Conservation (phyloP, 2,113 vertebrate species). For the Heloderma charlesbogerti region DNA sequence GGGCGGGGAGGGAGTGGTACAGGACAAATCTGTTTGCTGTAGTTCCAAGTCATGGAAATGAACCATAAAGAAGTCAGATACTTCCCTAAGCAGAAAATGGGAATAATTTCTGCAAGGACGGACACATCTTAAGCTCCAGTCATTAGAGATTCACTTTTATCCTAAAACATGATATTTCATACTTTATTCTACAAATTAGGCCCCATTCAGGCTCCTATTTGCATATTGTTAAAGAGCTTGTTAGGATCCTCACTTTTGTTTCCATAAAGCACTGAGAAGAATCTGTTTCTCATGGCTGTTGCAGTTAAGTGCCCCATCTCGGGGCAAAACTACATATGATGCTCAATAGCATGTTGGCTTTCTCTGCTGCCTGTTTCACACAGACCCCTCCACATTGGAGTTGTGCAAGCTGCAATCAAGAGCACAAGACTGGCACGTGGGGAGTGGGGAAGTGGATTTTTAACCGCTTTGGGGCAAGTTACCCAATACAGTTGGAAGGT, state of each 20-base stretch:
- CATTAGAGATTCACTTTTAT: neutral
- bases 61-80: too few relatives aligned
- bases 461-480: too few relatives aligned
- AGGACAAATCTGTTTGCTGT: neutral
- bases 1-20: too few relatives aligned
- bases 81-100: neutral
- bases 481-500: too few relatives aligned
- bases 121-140: neutral
- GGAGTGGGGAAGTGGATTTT: too few relatives aligned
- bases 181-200: neutral
- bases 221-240: neutral
- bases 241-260: neutral
- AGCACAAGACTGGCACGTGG: neutral
- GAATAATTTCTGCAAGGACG: neutral
- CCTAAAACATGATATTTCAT: neutral
- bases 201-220: neutral
- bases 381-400: neutral
- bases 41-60: neutral
- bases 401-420: neutral
- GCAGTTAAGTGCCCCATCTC: neutral
- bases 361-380: too few relatives aligned
- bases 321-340: too few relatives aligned
- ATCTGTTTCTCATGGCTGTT: neutral
- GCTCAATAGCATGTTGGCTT: too few relatives aligned
- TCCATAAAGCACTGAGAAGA: neutral